A percentile compares a stretch with the other conserved stretches of the same genome.
Evolutionary conservation across 2,888 invertebrate genomes (phyloP).

Genomic region (Leptinotarsa juncta): DNA sequence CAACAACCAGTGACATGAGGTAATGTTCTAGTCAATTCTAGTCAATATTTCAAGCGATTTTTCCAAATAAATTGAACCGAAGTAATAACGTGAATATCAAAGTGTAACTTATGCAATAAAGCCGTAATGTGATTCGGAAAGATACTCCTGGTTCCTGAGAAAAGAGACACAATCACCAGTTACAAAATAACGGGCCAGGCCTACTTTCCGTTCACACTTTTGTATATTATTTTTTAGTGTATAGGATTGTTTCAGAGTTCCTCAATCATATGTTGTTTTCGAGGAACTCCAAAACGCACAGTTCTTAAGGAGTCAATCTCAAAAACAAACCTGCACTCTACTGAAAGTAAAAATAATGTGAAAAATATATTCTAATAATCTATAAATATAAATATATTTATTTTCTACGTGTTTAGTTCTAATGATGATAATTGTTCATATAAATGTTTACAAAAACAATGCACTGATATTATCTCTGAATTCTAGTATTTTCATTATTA

Average conservation of each 20-base stretch:
- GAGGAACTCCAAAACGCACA: slow-evolving; percentile 38
- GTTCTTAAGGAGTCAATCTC: slow-evolving; percentile 60
- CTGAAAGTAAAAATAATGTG: slow-evolving; percentile 47
- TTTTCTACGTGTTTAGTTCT: slow-evolving; percentile 62
- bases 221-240: neutral
- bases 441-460: slow-evolving; percentile 60
- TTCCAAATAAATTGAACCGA: slow-evolving; percentile 49
- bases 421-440: slow-evolving; percentile 58
- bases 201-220: slow-evolving; percentile 1
- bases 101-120: slow-evolving; percentile 59
- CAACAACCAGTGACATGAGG: slow-evolving; percentile 20
- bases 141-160: slow-evolving; percentile 41
- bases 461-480: slow-evolving; percentile 62
- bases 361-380: slow-evolving; percentile 53
- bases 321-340: slow-evolving; percentile 52
- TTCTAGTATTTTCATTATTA: slow-evolving; percentile 59
- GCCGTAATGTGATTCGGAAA: slow-evolving; percentile 32
- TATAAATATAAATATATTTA: slow-evolving; percentile 60
- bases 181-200: slow-evolving; percentile 18
- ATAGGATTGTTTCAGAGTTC: slow-evolving; percentile 14
- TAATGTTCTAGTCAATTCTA: slow-evolving; percentile 43
- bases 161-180: slow-evolving; percentile 62
- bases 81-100: slow-evolving; percentile 61
- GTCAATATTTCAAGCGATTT: slow-evolving; percentile 42
- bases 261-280: neutral